Evolutionary conservation across 1,140 invertebrate species (phyloP), one percentile per base, ranked within the genome.

Genomic region (Eumaeus atala): DNA sequence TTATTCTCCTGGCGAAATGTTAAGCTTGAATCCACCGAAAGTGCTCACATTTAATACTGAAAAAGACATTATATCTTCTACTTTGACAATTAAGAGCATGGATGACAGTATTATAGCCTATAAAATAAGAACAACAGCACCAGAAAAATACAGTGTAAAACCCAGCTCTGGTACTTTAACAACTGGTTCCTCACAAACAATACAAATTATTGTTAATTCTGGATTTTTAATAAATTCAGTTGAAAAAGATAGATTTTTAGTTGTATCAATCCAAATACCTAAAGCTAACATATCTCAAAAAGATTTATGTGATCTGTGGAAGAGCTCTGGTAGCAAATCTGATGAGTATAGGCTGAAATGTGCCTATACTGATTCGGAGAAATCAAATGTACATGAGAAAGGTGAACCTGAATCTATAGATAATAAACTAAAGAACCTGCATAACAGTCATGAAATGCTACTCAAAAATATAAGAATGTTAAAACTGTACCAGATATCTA

Each of bases 101-200:
- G 67, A 71, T 12, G 65, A 73, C 6, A 59, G 34, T 33, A 8
- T 54, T 12, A 47, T 70, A 11, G 62, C 69, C 12, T 76, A 66
- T 56, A 73, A 76, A 70, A 72, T 76, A 37, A 54, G 65, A 16
- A 70, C 66, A 6, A 73, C 66, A 9, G 64, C 66, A 0, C 67
- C 70, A 5, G 68, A 73, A 34, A 70, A 68, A 34, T 73, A 73
- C 51, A 42, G 51, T 28, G 67, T 75, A 1, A 56, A 58, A 12
- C 70, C 70, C 0, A 67, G 58, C 33, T 59, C 57, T 1, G 67
- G 68, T 1, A 56, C 59, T 17, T 51, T 76, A 28, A 44, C 56
- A 9, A 47, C 42, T 33, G 59, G 60, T 9, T 37, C 48, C 6
- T 64, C 62, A n/a, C 66, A 72, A 33, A 52, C 21, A 7, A 55